These are phyloP conservation scores for Spheniscus humboldti DNA, from an alignment of 2,797 vertebrate species.

Conservation along the genomic window DNA sequence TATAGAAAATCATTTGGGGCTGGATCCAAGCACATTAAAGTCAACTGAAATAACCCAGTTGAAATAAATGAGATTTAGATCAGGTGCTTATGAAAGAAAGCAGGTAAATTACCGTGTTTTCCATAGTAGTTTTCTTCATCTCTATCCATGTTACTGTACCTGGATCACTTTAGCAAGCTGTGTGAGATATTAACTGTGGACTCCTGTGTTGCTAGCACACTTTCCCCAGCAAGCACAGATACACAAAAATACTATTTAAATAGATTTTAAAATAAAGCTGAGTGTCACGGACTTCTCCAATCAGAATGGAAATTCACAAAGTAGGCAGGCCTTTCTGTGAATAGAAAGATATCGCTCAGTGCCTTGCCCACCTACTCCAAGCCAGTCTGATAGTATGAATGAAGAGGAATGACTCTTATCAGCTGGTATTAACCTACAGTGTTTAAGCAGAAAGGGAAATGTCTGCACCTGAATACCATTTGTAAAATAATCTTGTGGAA, in stretches of 20 bases:
- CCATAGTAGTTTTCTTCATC: conserved; percentile 57
- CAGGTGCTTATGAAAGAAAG: not conserved
- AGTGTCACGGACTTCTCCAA: conserved; percentile 1
- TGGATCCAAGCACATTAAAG: not conserved
- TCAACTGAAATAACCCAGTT: not conserved
- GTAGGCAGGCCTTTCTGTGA: not conserved
- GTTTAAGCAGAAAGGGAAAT: not conserved
- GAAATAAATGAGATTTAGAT: not conserved
- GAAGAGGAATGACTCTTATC: not conserved
- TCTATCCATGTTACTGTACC: not conserved
- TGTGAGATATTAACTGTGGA: not conserved
- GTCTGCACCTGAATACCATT: not conserved
- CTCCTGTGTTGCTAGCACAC: not conserved
- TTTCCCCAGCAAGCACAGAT: not conserved
- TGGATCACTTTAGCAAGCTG: not conserved
- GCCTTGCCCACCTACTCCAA: not conserved
- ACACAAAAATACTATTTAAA: conserved; percentile 4
- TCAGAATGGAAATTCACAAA: not conserved
- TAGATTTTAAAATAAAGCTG: conserved; percentile 49
- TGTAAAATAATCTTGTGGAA: not conserved
- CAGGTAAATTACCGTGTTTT: conserved; percentile 57
- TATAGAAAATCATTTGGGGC: not conserved
- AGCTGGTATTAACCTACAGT: not conserved
- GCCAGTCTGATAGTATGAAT: not conserved
- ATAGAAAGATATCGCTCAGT: not conserved